Percentiles rank a stretch among this genome's conserved stretches.
phyloP scores from a whole-genome alignment of 2,113 vertebrate species.

The Nematolebias whitei region DNA sequence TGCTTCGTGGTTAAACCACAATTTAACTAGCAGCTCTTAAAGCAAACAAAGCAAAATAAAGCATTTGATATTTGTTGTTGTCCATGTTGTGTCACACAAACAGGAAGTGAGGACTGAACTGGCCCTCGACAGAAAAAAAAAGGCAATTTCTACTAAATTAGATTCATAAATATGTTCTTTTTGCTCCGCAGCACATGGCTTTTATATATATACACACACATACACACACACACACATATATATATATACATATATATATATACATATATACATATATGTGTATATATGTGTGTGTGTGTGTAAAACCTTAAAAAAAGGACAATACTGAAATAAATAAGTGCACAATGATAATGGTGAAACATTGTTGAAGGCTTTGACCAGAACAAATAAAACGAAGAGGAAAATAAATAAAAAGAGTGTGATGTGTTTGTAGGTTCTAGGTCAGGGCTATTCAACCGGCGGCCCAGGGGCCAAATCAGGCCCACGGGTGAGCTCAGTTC shows the following conservation, averaged over 20 bases:
- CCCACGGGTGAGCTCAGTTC: no score
- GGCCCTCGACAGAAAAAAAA: background rate
- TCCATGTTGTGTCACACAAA: conserved; percentile 17
- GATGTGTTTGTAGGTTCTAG: no score
- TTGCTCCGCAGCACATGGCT: conserved; percentile 41
- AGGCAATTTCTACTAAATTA: conserved; percentile 16
- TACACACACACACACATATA: background rate
- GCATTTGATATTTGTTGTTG: conserved; percentile 21
- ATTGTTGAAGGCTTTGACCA: conserved; percentile 36
- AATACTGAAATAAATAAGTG: conserved; percentile 70
- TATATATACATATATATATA: conserved; percentile 1
- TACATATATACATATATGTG: no score
- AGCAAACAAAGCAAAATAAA: conserved; percentile 3
- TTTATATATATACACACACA: conserved; percentile 18
- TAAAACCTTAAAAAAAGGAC: conserved; percentile 25
- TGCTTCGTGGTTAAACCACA: background rate
- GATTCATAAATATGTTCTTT: conserved; percentile 2
- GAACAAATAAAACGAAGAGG: conserved; percentile 13
- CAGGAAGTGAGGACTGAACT: conserved; percentile 23
- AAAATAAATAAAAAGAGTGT: no score
- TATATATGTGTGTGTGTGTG: no score
- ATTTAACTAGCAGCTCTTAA: background rate
- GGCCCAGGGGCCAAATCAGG: no score
- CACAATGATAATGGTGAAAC: conserved; percentile 42
- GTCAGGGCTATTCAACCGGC: no score